phyloP scores from a whole-genome alignment of 2,888 invertebrate genomes.

The Nemoura dubitans region DNA sequence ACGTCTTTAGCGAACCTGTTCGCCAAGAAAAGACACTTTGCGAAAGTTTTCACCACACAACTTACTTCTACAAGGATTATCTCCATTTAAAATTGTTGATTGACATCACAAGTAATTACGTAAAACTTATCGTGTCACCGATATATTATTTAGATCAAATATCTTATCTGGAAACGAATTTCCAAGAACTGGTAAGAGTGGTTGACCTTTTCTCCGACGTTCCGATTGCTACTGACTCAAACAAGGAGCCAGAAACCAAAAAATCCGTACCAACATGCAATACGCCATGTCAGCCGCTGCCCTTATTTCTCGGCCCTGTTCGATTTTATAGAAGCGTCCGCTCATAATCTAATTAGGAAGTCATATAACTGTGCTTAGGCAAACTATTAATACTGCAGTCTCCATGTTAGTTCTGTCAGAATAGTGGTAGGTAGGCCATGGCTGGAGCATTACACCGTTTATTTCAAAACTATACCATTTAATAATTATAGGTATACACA shows the following conservation, averaged over 20 bases:
- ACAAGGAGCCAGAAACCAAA: neutral
- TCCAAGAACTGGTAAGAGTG: neutral
- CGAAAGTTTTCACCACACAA: neutral
- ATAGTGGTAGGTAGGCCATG: neutral
- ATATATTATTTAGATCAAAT: conserved; percentile 7
- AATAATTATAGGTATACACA: neutral
- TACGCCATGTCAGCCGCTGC: neutral
- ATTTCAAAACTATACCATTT: neutral
- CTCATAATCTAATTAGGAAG: conserved; percentile 4
- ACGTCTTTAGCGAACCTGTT: neutral
- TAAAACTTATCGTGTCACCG: neutral
- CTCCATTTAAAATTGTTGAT: neutral
- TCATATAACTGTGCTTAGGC: neutral
- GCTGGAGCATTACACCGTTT: neutral
- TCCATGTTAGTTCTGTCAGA: neutral
- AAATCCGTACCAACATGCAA: neutral
- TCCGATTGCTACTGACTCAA: neutral
- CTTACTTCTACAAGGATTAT: neutral
- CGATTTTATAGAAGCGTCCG: neutral
- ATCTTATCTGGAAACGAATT: neutral
- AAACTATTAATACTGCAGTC: neutral
- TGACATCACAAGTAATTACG: conserved; percentile 12
- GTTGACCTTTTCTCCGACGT: neutral
- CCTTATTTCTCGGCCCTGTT: neutral
- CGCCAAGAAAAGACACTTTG: neutral